Evolutionary conservation across 1,140 invertebrate genomes (phyloP).

Genomic region (Scaptomyza hsui): DNA sequence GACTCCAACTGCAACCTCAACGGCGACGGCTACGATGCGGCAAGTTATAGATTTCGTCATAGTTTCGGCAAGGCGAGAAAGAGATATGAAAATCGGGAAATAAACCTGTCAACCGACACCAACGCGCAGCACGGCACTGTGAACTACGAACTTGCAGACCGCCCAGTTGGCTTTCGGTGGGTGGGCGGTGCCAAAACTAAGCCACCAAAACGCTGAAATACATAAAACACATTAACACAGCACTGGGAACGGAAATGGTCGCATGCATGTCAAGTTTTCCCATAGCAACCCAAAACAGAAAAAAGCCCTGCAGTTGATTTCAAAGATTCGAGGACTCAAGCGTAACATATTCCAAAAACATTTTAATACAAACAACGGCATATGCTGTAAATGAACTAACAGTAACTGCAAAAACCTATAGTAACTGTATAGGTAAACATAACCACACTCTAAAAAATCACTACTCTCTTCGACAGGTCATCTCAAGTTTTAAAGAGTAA

Average conservation of each 20-base stretch:
- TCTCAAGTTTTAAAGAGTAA: no score
- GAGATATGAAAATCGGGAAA: conserved; percentile 68
- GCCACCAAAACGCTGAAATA: conserved; percentile 71
- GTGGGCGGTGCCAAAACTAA: conserved; percentile 80
- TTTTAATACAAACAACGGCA: conserved; percentile 49
- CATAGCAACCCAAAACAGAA: conserved; percentile 35
- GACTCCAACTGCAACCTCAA: conserved; percentile 28
- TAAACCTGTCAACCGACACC: conserved; percentile 82
- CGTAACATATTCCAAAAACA: conserved; percentile 57
- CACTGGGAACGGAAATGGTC: conserved; percentile 74
- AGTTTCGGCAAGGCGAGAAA: conserved; percentile 43
- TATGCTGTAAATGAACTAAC: conserved; percentile 26
- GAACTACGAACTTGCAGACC: conserved; percentile 77
- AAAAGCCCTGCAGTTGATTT: conserved; percentile 53
- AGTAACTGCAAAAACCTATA: conserved; percentile 30
- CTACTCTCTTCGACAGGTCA: no score
- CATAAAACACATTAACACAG: conserved; percentile 81
- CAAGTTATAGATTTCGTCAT: conserved; percentile 82
- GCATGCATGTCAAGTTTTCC: conserved; percentile 59
- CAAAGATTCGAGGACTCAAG: conserved; percentile 46
- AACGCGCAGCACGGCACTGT: conserved; percentile 60
- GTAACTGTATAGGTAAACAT: conserved; percentile 15
- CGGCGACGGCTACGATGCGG: conserved; percentile 59
- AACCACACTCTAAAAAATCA: not conserved
- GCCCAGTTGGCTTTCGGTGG: conserved; percentile 52